phyloP scores from a whole-genome alignment of 2,113 vertebrate genomes.

The Muscicapa adusta region DNA sequence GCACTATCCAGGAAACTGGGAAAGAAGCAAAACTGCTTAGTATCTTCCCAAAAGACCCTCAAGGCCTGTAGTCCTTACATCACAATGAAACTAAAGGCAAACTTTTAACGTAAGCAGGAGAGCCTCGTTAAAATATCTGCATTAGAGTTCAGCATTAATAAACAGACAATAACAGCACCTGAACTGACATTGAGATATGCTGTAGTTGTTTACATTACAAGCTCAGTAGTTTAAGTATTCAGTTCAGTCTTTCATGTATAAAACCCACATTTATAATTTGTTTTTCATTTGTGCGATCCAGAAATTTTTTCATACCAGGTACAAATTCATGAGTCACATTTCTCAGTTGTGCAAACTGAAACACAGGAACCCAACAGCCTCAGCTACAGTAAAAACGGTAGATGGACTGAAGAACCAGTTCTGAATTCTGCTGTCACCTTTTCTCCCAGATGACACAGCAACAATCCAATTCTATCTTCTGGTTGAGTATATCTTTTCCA shows the following conservation, averaged over 20 bases:
- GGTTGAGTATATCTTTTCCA: neutral
- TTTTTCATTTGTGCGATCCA: neutral
- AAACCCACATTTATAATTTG: neutral
- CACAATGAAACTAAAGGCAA: neutral
- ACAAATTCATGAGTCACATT: neutral
- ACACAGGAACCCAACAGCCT: neutral
- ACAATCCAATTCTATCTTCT: neutral
- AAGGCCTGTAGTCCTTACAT: neutral
- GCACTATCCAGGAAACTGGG: neutral
- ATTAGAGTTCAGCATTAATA: neutral
- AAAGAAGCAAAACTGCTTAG: neutral
- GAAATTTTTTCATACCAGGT: neutral
- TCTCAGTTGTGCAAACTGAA: neutral
- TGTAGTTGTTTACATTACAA: neutral
- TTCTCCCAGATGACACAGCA: neutral
- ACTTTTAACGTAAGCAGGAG: neutral
- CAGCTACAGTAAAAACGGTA: neutral
- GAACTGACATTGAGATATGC: neutral
- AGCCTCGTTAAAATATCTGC: neutral
- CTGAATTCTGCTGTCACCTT: neutral
- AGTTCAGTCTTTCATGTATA: neutral
- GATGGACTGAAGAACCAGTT: neutral
- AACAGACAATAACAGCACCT: neutral
- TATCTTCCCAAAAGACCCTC: neutral
- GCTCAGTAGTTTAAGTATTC: neutral